Evolutionary conservation across 2,888 invertebrate genomes (phyloP).

Genomic region (Gymnoscelis rufifasciata): DNA sequence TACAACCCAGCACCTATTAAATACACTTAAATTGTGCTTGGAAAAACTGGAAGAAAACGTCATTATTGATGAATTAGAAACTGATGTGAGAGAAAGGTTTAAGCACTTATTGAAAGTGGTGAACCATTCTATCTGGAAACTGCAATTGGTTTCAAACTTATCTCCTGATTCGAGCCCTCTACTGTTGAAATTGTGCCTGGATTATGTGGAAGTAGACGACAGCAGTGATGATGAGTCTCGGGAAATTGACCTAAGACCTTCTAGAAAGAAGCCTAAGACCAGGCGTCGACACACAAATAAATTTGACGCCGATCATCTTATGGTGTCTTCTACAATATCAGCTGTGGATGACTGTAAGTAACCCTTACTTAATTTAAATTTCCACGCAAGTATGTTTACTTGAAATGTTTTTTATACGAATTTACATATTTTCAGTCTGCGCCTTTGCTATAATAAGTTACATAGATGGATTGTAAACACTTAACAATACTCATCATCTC

Average conservation of each 20-base stretch:
- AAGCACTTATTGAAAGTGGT: constrained; percentile 71
- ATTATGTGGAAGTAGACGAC: constrained; percentile 67
- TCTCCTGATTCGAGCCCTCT: constrained; percentile 70
- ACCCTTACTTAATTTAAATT: not conserved
- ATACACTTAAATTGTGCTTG: constrained; percentile 76
- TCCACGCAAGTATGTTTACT: not conserved
- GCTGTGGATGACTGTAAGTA: constrained; percentile 39
- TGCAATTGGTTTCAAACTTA: constrained; percentile 82
- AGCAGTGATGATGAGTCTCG: constrained; percentile 71
- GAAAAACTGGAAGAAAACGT: constrained; percentile 64
- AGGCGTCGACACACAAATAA: constrained; percentile 58
- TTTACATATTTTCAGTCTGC: too few species aligned
- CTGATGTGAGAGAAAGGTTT: constrained; percentile 41
- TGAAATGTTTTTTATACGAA: too few species aligned
- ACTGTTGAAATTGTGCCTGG: constrained; percentile 61
- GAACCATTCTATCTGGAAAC: constrained; percentile 85
- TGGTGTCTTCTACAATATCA: constrained; percentile 61
- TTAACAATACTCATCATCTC: too few species aligned
- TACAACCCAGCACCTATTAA: constrained; percentile 78
- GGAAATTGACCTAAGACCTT: constrained; percentile 50
- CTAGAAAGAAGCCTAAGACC: constrained; percentile 61
- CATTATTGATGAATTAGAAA: constrained; percentile 45
- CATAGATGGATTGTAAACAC: too few species aligned
- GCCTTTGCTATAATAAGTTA: too few species aligned
- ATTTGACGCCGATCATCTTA: constrained; percentile 56